Evolutionary conservation across 2,113 vertebrate species (phyloP).

Genomic region (Oxygymnocypris stewartii): DNA sequence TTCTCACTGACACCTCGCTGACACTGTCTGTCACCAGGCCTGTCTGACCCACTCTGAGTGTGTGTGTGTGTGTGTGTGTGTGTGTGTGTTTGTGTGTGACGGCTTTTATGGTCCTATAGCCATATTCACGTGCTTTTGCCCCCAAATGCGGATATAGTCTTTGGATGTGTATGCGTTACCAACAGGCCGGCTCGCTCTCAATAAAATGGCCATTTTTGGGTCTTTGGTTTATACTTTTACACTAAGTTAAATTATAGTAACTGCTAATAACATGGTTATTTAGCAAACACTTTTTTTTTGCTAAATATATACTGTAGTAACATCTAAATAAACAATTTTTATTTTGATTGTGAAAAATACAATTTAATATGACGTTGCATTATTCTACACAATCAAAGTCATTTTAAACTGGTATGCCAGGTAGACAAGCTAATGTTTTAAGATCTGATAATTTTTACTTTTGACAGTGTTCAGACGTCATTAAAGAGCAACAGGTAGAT

Average conservation of each 20-base stretch:
- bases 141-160: not conserved
- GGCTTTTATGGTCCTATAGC: too few species aligned
- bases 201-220: not conserved
- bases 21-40: slow-evolving; percentile 77
- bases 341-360: not conserved
- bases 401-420: not conserved
- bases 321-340: not conserved
- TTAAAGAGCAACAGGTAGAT: slow-evolving; percentile 8
- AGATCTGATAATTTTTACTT: not conserved
- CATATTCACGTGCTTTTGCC: not conserved
- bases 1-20: slow-evolving; percentile 78
- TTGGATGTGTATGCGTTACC: not conserved
- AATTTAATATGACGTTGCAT: not conserved
- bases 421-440: not conserved
- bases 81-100: not conserved
- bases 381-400: not conserved
- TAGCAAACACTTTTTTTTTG: not conserved
- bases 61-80: slow-evolving; percentile 24
- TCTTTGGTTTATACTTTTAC: not conserved
- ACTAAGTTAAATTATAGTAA: not conserved
- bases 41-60: slow-evolving; percentile 42
- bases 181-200: not conserved
- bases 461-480: not conserved
- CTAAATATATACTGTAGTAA: not conserved
- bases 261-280: not conserved